Evolutionary conservation across 2,113 vertebrate genomes (phyloP).

Genomic region (Eudyptes chrysolophus): DNA sequence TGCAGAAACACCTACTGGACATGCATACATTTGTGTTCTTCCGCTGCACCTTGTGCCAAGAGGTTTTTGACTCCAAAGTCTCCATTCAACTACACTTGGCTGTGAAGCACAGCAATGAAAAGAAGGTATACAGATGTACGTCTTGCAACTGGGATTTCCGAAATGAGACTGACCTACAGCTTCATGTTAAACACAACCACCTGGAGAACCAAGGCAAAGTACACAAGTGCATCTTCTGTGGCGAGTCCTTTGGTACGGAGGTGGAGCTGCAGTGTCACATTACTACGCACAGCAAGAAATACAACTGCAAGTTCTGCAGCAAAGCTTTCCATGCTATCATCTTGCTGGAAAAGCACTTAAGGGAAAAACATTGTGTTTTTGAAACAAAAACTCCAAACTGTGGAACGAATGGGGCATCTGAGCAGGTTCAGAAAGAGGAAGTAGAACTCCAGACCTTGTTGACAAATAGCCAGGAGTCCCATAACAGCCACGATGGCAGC

Average conservation of each 20-base stretch:
- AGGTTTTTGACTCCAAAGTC: slow-evolving; percentile 98
- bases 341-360: slow-evolving; percentile 92
- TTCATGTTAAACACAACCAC: slow-evolving; percentile 97
- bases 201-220: slow-evolving; percentile 92
- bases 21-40: slow-evolving; percentile 99
- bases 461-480: slow-evolving; percentile 92
- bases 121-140: slow-evolving; percentile 95
- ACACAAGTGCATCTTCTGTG: slow-evolving; percentile 96
- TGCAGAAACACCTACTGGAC: slow-evolving; percentile 97
- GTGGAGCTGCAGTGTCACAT: slow-evolving; percentile 99
- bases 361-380: slow-evolving; percentile 94
- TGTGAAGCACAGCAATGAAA: slow-evolving; percentile 98
- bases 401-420: slow-evolving; percentile 87
- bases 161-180: slow-evolving; percentile 92
- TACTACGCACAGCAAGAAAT: slow-evolving; percentile 98
- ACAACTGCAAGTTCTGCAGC: slow-evolving; percentile 98
- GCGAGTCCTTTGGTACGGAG: slow-evolving; percentile 96
- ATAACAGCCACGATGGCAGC: slow-evolving; percentile 91
- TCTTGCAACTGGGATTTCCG: slow-evolving; percentile 99
- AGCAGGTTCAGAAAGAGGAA: slow-evolving; percentile 90
- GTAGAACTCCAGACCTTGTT: slow-evolving; percentile 88
- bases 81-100: slow-evolving; percentile 97
- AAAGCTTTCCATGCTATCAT: slow-evolving; percentile 98
- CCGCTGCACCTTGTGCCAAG: slow-evolving; percentile 96
- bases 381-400: slow-evolving; percentile 93